Evolutionary conservation across 2,113 vertebrate genomes (phyloP).

Genomic region (Heterocephalus glaber): DNA sequence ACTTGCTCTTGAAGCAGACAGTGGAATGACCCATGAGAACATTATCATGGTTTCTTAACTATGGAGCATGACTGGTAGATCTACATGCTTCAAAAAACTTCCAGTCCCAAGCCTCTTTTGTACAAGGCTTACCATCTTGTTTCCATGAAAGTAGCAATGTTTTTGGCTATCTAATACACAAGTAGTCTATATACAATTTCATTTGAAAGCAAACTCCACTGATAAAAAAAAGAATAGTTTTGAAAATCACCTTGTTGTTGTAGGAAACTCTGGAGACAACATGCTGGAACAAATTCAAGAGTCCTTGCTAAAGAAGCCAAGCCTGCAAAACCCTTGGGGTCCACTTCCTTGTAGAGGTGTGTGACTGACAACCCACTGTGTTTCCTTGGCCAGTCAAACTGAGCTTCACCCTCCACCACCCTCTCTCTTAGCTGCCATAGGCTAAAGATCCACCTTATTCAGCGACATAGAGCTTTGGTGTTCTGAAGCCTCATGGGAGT

Average conservation of each 20-base stretch:
- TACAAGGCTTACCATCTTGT: not conserved
- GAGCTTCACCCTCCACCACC: not conserved
- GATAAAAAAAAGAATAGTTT: not conserved
- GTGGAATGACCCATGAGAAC: not conserved
- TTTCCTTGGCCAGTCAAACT: not conserved
- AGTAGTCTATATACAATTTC: not conserved
- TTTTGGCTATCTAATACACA: not conserved
- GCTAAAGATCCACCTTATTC: not conserved
- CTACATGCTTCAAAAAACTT: not conserved
- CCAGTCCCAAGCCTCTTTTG: not conserved
- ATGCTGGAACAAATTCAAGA: constrained; percentile 34
- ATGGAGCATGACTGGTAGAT: not conserved
- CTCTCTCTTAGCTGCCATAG: not conserved
- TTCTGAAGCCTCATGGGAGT: not conserved
- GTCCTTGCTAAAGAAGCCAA: not conserved
- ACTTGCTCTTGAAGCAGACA: not conserved
- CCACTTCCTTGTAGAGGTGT: not conserved
- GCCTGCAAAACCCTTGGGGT: not conserved
- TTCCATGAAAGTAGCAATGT: not conserved
- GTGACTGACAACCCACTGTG: not conserved
- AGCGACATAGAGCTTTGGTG: not conserved
- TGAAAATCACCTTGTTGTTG: not conserved
- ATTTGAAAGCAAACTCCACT: constrained; percentile 43
- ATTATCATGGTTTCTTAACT: not conserved
- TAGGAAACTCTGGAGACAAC: constrained; percentile 19